Evolutionary conservation across 2,888 invertebrate genomes (phyloP), one percentile per base, ranked within the genome.

Genomic region (Rhagonycha lutea): DNA sequence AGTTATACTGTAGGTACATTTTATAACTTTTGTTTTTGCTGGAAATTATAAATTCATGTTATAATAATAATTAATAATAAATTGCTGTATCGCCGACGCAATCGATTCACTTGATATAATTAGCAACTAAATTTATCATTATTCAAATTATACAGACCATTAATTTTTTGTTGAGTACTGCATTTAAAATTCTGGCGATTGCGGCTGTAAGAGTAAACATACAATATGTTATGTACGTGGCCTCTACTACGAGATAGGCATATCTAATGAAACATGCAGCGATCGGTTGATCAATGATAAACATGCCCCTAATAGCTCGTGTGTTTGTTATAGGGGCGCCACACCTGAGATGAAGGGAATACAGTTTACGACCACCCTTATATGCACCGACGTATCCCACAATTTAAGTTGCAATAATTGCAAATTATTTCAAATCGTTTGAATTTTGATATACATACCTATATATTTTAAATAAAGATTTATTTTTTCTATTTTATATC

Each of bases 281-380:
- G 72, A 72, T 70, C 65, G 76, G 74, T 78, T 78, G 78, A 78
- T 78, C 78, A 76, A 78, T 74, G 78, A 78, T 78, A 78, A 78
- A 76, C 78, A 74, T 76, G 61, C 76, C 63, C 78, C 72, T 78
- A 78, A 78, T 78, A 76, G 78, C 76, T 72, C 76, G 78, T 76
- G 78, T 78, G 78, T 78, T 78, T 78, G 70, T 63, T 47, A 68
- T 76, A 72, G 75, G 75, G 73, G 73, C 68, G 76, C 72, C 74
- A 68, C 76, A 78, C 78, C 78, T 78, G 78, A 74, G 75, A 74
- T 71, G 74, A 77, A 74, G 72, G 71, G 70, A 71, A 14, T 32
- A 47, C 72, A 61, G 14, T 69, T 70, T 32, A 63, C 72, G 60
- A 70, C 72, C 71, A 62, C 68, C 70, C 29, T 68, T 28, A 73